A percentile compares a stretch with the other conserved stretches of the same genome.
These are phyloP conservation scores for Schizopygopsis pylzovi DNA, from an alignment of 2,797 vertebrate species.

Conservation along the genomic window DNA sequence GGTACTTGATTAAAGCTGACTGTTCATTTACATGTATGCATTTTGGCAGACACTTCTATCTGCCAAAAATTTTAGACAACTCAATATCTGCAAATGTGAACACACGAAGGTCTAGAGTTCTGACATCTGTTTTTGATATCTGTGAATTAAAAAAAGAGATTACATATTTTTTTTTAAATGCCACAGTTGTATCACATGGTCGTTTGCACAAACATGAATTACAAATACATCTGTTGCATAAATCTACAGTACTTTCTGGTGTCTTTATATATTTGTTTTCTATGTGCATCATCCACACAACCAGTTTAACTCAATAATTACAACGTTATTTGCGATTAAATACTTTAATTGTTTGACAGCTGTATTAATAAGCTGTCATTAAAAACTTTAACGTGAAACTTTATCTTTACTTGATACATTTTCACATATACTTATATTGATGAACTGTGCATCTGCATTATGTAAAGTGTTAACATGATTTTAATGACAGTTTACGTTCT, in stretches of 20 bases:
- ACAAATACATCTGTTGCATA: neutral
- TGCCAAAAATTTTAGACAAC: neutral
- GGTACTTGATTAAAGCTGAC: conserved; percentile 77
- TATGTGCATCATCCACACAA: neutral
- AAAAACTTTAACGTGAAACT: neutral
- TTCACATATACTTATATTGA: neutral
- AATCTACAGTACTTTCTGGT: neutral
- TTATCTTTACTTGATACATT: neutral
- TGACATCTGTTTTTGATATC: neutral
- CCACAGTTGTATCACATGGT: neutral
- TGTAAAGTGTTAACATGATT: neutral
- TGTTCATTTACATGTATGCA: conserved; percentile 1
- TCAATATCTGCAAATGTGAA: neutral
- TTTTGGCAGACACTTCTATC: neutral
- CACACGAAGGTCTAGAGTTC: neutral
- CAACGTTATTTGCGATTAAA: neutral
- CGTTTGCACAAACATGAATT: neutral
- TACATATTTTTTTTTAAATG: too few species aligned
- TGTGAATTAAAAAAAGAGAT: neutral
- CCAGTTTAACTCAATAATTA: neutral
- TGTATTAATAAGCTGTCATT: neutral
- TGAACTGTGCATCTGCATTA: neutral
- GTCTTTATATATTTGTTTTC: neutral
- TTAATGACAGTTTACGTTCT: neutral
- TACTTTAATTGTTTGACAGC: neutral